These are phyloP conservation scores for Microplitis deprimator DNA, from an alignment of 2,888 invertebrate species.

Conservation along the genomic window DNA sequence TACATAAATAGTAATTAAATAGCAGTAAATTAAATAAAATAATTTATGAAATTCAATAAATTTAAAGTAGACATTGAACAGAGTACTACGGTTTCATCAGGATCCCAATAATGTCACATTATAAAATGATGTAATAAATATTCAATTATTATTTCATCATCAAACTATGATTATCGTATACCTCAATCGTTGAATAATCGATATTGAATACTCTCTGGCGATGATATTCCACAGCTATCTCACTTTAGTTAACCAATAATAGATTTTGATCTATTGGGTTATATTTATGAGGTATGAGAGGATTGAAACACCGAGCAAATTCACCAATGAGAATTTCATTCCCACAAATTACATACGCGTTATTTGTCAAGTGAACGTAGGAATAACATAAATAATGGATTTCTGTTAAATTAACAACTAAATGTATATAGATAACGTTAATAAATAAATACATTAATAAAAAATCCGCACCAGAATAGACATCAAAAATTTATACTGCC, in stretches of 20 bases:
- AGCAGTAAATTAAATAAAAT: not conserved
- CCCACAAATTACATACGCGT: slow-evolving; percentile 13
- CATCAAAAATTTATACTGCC: not conserved
- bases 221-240: not conserved
- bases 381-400: not conserved
- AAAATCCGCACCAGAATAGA: not conserved
- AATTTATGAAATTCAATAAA: not conserved
- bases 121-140: not conserved
- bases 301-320: not conserved
- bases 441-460: slow-evolving; percentile 2
- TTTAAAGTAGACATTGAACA: not conserved
- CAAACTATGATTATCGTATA: not conserved
- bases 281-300: not conserved
- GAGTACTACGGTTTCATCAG: not conserved
- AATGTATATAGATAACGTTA: not conserved
- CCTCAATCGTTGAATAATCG: not conserved
- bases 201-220: not conserved
- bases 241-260: not conserved
- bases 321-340: slow-evolving; percentile 18
- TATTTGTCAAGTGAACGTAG: slow-evolving; percentile 27
- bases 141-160: not conserved
- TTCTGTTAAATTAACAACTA: not conserved
- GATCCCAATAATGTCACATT: not conserved
- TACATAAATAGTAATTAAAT: not conserved
- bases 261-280: not conserved